Evolutionary conservation across 2,888 invertebrate species (phyloP).

Genomic region (Aphrophora alni): DNA sequence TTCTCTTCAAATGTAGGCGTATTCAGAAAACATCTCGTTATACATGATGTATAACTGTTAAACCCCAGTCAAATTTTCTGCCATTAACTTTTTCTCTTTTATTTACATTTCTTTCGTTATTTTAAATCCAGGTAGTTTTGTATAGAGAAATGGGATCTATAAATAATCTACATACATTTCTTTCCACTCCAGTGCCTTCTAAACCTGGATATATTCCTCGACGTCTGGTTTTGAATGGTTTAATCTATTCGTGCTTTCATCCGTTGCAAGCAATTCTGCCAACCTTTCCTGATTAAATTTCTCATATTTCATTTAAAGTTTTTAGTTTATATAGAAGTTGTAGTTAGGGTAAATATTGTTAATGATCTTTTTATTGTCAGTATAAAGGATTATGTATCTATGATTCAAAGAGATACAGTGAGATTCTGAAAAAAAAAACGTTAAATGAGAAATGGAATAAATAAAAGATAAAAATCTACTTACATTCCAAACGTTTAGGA

Average conservation of each 20-base stretch:
- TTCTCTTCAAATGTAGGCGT: neutral
- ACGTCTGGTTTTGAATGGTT: neutral
- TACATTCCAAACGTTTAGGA: too few species aligned
- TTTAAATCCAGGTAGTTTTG: neutral
- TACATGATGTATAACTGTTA: neutral
- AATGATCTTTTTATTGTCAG: too few species aligned
- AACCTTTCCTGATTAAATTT: neutral
- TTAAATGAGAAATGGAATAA: too few species aligned
- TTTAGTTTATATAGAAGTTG: too few species aligned
- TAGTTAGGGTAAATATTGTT: too few species aligned
- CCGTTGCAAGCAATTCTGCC: neutral
- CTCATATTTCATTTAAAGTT: neutral
- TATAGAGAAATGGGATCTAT: neutral
- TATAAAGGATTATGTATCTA: too few species aligned
- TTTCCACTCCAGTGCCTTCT: neutral
- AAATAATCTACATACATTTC: neutral
- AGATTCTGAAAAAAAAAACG: too few species aligned
- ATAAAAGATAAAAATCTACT: too few species aligned
- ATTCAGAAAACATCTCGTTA: neutral
- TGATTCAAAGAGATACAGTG: too few species aligned
- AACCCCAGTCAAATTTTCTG: neutral
- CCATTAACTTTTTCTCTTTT: neutral
- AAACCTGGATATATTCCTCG: neutral
- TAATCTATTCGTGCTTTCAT: neutral
- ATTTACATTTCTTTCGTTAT: neutral